Evolutionary conservation across 30 jellyfish, hydroid and myxozoan species (phyloP).

Genomic region (Hydractinia symbiolongicarpus): DNA sequence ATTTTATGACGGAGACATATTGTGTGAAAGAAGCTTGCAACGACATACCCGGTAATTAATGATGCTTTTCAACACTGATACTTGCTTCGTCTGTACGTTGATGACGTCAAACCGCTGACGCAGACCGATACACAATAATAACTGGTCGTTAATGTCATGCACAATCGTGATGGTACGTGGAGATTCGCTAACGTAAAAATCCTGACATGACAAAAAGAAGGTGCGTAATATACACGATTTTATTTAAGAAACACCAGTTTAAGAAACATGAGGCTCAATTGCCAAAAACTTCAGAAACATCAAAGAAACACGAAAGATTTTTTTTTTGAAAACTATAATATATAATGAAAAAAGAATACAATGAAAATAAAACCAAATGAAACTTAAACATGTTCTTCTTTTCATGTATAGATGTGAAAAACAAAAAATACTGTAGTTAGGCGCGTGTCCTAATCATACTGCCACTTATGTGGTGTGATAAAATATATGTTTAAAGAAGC

Average conservation of each 20-base stretch:
- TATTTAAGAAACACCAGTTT: background rate
- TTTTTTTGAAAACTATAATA: background rate
- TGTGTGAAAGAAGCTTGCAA: background rate
- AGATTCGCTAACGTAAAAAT: constrained; percentile 40
- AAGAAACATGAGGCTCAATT: background rate
- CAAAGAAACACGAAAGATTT: background rate
- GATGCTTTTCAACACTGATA: constrained; percentile 45
- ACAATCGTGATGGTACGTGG: constrained; percentile 69
- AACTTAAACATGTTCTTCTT: too few relatives aligned
- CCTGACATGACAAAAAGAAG: constrained; percentile 36
- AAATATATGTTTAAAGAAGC: too few relatives aligned
- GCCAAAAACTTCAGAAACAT: background rate
- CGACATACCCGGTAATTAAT: constrained; percentile 60
- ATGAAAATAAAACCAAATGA: too few relatives aligned
- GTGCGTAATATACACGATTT: background rate
- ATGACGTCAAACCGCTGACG: constrained; percentile 78
- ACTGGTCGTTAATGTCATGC: constrained; percentile 62
- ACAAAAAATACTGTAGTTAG: too few relatives aligned
- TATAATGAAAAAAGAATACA: background rate
- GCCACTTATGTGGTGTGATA: too few relatives aligned
- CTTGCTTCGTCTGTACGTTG: constrained; percentile 58
- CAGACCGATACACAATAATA: constrained; percentile 66
- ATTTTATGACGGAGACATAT: too few relatives aligned
- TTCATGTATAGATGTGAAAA: too few relatives aligned
- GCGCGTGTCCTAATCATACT: too few relatives aligned